A percentile compares a stretch with the other conserved stretches of the same genome.
Evolutionary conservation across 2,113 vertebrate genomes (phyloP).

Genomic region (Tychaedon coryphoeus): DNA sequence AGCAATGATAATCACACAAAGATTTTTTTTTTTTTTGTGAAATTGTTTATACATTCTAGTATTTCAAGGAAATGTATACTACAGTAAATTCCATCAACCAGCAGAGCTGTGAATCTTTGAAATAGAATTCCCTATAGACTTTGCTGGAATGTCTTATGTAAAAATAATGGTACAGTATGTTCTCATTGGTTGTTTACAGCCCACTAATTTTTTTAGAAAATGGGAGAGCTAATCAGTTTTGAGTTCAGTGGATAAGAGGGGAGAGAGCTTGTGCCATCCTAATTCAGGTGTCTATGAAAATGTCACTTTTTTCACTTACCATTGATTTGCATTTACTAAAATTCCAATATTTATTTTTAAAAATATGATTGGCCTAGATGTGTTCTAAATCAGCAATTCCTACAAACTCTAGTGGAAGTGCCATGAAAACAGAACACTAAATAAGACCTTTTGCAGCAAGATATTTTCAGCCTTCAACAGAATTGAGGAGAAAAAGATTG

Average conservation of each 20-base stretch:
- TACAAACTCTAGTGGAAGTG: neutral
- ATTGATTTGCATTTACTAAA: neutral
- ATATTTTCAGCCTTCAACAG: neutral
- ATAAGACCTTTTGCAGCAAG: neutral
- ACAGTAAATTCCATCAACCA: neutral
- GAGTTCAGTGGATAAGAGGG: neutral
- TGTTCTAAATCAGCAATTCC: neutral
- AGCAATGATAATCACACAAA: neutral
- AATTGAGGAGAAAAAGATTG: neutral
- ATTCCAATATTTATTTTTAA: neutral
- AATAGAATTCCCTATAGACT: neutral
- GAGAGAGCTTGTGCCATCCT: neutral
- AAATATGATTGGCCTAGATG: neutral
- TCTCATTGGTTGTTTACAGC: neutral
- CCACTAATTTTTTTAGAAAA: neutral
- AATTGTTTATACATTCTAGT: neutral
- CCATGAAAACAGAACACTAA: neutral
- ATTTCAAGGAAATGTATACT: neutral
- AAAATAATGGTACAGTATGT: neutral
- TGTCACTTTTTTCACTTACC: neutral
- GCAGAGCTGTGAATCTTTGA: neutral
- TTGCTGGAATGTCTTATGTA: neutral
- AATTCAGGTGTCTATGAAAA: neutral
- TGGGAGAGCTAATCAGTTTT: neutral
- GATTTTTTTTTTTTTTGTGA: neutral